phyloP scores from a whole-genome alignment of 2,113 vertebrate genomes.

The Clarias batrachus region DNA sequence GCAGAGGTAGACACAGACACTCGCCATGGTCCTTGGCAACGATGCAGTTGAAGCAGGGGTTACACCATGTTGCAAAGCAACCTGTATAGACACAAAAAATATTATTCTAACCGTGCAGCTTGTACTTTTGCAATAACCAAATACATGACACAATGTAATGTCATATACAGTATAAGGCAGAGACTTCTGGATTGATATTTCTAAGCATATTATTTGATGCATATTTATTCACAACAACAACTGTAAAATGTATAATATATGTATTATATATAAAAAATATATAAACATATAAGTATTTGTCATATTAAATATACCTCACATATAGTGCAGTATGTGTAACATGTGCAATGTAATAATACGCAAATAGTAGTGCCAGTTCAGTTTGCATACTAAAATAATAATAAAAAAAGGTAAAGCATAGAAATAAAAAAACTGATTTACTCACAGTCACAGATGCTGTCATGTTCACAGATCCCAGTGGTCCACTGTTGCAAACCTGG shows the following conservation, averaged over 20 bases:
- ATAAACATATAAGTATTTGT: no score
- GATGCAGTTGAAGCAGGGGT: constrained; percentile 66
- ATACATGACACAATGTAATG: neutral
- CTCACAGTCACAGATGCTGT: constrained; percentile 50
- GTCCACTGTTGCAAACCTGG: constrained; percentile 41
- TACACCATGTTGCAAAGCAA: constrained; percentile 69
- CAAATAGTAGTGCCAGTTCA: neutral
- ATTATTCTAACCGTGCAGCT: neutral
- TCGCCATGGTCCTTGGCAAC: constrained; percentile 58
- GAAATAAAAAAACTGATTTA: neutral
- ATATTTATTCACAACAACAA: neutral
- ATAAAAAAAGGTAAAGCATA: neutral
- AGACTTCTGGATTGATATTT: neutral
- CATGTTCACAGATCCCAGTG: constrained; percentile 41
- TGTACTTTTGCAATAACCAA: neutral
- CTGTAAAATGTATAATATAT: neutral
- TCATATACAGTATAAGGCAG: neutral
- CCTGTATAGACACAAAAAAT: constrained; percentile 50
- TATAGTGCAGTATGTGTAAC: no score
- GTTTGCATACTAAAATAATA: neutral
- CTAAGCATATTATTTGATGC: neutral
- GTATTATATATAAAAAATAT: no score
- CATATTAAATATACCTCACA: no score
- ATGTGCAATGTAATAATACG: neutral
- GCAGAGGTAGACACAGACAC: constrained; percentile 68